These are phyloP conservation scores for Phodopus roborovskii DNA, from an alignment of 2,113 vertebrate genomes.

Conservation along the genomic window DNA sequence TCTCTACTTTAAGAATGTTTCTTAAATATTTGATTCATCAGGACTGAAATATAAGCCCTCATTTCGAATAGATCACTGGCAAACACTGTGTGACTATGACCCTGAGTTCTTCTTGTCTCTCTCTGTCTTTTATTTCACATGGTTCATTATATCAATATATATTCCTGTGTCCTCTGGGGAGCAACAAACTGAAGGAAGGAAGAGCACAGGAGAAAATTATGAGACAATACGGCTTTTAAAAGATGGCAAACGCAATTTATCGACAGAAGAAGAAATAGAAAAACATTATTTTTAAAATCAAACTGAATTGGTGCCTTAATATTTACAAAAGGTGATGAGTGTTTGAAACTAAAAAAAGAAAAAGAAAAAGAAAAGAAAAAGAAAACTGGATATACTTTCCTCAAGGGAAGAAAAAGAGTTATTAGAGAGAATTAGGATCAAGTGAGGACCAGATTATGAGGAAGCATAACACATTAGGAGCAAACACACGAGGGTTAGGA, in stretches of 20 bases:
- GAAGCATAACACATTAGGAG: slow-evolving; percentile 61
- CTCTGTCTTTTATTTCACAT: slow-evolving; percentile 55
- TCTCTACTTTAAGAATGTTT: slow-evolving; percentile 72
- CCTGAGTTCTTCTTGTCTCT: slow-evolving; percentile 66
- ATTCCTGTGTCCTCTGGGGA: slow-evolving; percentile 65
- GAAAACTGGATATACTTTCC: slow-evolving; percentile 60
- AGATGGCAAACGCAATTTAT: slow-evolving; percentile 76
- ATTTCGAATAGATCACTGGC: slow-evolving; percentile 76
- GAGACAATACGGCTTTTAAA: slow-evolving; percentile 76
- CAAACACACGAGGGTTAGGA: slow-evolving; percentile 57
- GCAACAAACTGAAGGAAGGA: slow-evolving; percentile 73
- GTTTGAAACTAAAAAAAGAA: slow-evolving; percentile 65
- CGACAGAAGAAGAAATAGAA: slow-evolving; percentile 74
- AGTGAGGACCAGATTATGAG: slow-evolving; percentile 66
- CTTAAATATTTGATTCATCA: slow-evolving; percentile 79
- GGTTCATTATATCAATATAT: slow-evolving; percentile 75
- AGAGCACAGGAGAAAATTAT: slow-evolving; percentile 69
- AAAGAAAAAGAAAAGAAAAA: too few relatives aligned
- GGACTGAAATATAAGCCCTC: slow-evolving; percentile 69
- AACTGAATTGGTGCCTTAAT: slow-evolving; percentile 68
- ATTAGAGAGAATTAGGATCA: slow-evolving; percentile 66
- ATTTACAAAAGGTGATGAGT: slow-evolving; percentile 69
- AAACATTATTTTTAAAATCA: slow-evolving; percentile 80
- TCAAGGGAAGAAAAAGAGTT: slow-evolving; percentile 71
- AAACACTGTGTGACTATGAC: slow-evolving; percentile 65